Conservation (phyloP, 2,113 vertebrate genomes). For the Podilymbus podiceps region DNA sequence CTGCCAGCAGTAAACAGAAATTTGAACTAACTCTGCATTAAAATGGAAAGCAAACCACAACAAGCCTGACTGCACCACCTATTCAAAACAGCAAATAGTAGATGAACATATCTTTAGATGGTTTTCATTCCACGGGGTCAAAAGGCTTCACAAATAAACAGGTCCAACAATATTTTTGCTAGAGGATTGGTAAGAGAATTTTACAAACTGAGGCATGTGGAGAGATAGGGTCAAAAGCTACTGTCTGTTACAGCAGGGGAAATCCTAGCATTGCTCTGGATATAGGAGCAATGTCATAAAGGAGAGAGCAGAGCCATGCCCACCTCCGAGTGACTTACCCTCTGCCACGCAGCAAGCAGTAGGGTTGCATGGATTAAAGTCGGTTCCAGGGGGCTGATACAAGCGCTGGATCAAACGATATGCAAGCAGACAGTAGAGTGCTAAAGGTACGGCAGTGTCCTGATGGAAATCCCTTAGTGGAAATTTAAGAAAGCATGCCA, state of each 20-base stretch:
- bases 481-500: not conserved
- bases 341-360: not conserved
- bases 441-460: not conserved
- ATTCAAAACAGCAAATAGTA: not conserved
- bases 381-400: accelerated
- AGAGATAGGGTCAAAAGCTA: not conserved
- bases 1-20: not conserved
- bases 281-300: not conserved
- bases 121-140: not conserved
- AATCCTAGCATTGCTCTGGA: not conserved
- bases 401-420: not conserved
- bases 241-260: not conserved
- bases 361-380: not conserved
- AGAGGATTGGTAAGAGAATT: not conserved
- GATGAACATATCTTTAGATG: not conserved
- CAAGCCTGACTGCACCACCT: not conserved
- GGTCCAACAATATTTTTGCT: not conserved
- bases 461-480: not conserved
- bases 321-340: not conserved
- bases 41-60: not conserved
- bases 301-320: not conserved
- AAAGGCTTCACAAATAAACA: not conserved
- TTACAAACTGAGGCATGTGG: accelerated
- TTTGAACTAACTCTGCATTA: not conserved
- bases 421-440: accelerated